Evolutionary conservation across 1,140 invertebrate species (phyloP), one percentile per base, ranked within the genome.

Genomic region (Drosophila murphyi): DNA sequence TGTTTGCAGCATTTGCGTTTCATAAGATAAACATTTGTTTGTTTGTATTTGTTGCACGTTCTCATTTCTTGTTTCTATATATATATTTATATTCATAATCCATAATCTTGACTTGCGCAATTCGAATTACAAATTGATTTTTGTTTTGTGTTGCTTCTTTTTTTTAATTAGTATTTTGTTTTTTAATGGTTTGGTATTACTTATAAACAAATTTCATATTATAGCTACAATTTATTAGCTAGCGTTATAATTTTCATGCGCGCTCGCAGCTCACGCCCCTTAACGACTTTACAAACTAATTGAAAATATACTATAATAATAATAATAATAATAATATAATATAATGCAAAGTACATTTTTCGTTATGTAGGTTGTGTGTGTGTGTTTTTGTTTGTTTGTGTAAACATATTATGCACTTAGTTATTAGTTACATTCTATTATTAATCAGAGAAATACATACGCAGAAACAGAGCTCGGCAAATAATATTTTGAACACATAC

Each of bases 131-230:
- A 28, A 7, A 39, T 7, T 60, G 69, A 61, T 35, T 51, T 60
- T 50, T 34, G 1, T 34, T 34, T 4, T 34, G 34, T 65, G n/a
- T 6, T 56, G 51, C 48, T 48, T 59, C 29, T 32, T 59, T 65
- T 57, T 20, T 54, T 64, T 51, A 64, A 63, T 72, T 76, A 60
- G 34, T 20, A 20, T 60, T 72, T 72, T 65, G 39, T 70, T 76
- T 80, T 80, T 80, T 78, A 69, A 82, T 50, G 72, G 78, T 81
- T 89, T 85, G 74, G 86, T 89, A 89, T 89, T 89, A 89, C 85
- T 89, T 89, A 89, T 89, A 89, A 63, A 89, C 85, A 89, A 89
- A 76, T 85, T 89, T 90, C 75, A 89, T 89, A 89, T 89, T 89
- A 89, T 89, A 89, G 78, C 85, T 89, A 89, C 62, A 85, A 78